A percentile compares a stretch with the other conserved stretches of the same genome.
These are phyloP conservation scores for Ariopsis seemanni DNA, from an alignment of 2,113 vertebrate species.

Conservation along the genomic window DNA sequence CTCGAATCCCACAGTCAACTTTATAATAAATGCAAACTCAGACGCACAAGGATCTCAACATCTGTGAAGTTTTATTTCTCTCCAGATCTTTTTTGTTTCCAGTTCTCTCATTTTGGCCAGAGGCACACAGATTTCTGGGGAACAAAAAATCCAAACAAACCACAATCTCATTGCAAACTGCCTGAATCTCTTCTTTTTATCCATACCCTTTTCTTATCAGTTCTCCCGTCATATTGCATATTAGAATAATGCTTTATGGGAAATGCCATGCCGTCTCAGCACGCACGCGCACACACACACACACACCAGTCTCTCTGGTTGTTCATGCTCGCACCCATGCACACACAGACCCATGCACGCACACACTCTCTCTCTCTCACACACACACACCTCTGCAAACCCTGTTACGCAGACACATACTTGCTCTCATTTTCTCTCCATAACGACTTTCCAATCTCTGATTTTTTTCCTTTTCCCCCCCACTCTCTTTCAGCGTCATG, in stretches of 20 bases:
- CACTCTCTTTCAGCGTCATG: conserved; percentile 64
- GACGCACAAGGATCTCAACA: conserved; percentile 63
- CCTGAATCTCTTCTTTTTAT: conserved; percentile 15
- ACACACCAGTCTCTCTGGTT: neutral
- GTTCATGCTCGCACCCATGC: neutral
- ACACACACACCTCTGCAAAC: neutral
- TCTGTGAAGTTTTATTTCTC: conserved; percentile 78
- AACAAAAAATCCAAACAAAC: conserved; percentile 17
- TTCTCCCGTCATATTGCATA: conserved; percentile 66
- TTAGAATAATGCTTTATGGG: conserved; percentile 66
- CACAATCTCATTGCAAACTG: conserved; percentile 14
- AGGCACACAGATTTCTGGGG: conserved; percentile 41
- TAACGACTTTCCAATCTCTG: neutral
- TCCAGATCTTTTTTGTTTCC: conserved; percentile 60
- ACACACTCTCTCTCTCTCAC: conserved; percentile 5
- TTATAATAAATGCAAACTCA: neutral
- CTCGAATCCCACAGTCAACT: neutral
- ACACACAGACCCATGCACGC: conserved; percentile 11
- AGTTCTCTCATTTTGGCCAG: conserved; percentile 45
- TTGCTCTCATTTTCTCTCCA: neutral
- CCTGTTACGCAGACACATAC: conserved; percentile 13
- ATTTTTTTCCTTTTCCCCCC: neutral
- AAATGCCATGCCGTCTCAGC: conserved; percentile 53
- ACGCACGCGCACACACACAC: conserved; percentile 3
- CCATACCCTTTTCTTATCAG: conserved; percentile 2